Conservation (phyloP, 2,888 invertebrate species). For the Tenthredo distinguenda region DNA sequence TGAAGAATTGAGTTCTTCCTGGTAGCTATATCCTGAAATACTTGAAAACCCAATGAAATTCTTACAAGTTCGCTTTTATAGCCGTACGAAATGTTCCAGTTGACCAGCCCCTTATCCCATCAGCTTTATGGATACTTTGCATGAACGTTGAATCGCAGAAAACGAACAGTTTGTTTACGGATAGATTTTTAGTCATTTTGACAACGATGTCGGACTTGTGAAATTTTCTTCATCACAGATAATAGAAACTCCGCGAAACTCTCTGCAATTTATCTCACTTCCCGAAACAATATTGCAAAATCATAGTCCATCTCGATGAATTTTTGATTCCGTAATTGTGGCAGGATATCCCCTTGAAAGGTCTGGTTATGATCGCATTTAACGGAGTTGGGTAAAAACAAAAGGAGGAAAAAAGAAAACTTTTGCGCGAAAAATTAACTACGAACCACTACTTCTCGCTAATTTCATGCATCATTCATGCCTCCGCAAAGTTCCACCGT, state of each 20-base stretch:
- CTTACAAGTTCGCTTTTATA: slow-evolving; percentile 3
- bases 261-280: not conserved
- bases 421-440: slow-evolving; percentile 5
- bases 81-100: slow-evolving; percentile 1
- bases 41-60: not conserved
- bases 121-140: not conserved
- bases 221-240: not conserved
- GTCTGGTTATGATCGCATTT: not conserved
- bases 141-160: not conserved
- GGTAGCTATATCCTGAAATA: not conserved
- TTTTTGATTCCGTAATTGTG: not conserved
- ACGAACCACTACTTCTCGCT: slow-evolving; percentile 30
- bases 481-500: slow-evolving; percentile 27
- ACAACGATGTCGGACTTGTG: not conserved
- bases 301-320: not conserved
- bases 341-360: not conserved
- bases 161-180: not conserved
- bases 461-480: slow-evolving; percentile 50
- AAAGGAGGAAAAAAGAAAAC: not conserved
- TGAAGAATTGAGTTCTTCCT: not conserved
- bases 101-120: not conserved
- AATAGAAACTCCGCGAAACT: not conserved
- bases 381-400: not conserved
- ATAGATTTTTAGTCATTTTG: not conserved
- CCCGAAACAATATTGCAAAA: not conserved